Evolutionary conservation across 2,888 invertebrate genomes (phyloP).

Genomic region (Himalopsyche tibetana): DNA sequence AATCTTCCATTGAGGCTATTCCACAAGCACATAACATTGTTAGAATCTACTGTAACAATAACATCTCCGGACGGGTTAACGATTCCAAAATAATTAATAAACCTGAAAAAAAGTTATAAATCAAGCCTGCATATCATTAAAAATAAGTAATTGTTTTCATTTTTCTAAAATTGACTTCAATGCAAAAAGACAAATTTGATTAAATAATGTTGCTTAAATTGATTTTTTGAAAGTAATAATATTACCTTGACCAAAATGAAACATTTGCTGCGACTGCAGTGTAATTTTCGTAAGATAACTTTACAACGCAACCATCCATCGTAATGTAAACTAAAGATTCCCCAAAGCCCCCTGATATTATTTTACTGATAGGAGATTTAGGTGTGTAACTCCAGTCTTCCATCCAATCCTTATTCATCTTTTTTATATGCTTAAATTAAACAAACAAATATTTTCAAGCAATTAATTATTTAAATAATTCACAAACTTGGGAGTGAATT

Average conservation of each 20-base stretch:
- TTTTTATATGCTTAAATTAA: conserved; percentile 70
- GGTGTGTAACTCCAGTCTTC: conserved; percentile 69
- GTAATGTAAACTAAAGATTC: conserved; percentile 72
- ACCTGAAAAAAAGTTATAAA: conserved; percentile 56
- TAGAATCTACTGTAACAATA: conserved; percentile 56
- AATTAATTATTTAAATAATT: too few species aligned
- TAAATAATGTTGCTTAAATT: neutral
- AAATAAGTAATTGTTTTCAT: too few species aligned
- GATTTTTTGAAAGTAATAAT: neutral
- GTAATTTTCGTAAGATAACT: conserved; percentile 70
- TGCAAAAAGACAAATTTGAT: neutral
- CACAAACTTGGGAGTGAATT: too few species aligned
- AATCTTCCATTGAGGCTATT: conserved; percentile 51
- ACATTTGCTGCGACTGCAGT: conserved; percentile 41
- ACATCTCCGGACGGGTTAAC: conserved; percentile 58
- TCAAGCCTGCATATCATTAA: too few species aligned
- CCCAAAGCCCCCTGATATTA: conserved; percentile 70
- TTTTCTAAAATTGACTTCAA: neutral
- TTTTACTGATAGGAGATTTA: conserved; percentile 68
- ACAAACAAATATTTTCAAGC: neutral
- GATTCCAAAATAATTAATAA: conserved; percentile 51
- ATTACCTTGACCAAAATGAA: conserved; percentile 56
- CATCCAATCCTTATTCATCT: conserved; percentile 71
- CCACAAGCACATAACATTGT: conserved; percentile 63
- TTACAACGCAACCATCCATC: conserved; percentile 70